Base-by-base conservation (phyloP, 30 jellyfish, hydroid and myxozoan species). In the Catostylus mosaicus region DNA sequence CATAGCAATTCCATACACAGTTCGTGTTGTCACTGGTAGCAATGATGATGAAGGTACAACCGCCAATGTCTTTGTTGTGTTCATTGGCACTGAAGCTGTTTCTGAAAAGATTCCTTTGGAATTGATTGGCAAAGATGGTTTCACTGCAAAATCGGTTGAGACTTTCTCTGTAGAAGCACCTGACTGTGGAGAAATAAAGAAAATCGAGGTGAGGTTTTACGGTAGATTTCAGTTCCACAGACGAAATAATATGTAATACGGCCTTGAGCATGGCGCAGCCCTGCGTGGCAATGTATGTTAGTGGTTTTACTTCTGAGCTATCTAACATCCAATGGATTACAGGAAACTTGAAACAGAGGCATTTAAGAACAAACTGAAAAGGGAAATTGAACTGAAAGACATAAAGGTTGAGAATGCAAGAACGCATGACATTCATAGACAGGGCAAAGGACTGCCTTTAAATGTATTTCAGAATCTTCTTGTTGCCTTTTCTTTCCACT, bases 121-220 rank as follows among this genome's bases (percentile, higher is more conserved):
- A 30, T 66, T 91, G 52, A 34, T 91, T 51, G 96, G 95, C 29
- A 91, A 91, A 67, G 96, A 91, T 22, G 78, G 76, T 24, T 91
- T 84, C 52, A 81, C 77, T 14, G 77, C 96, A 1, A 88, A 92
- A 30, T 91, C 98, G 0, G 95, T 91, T 11, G 98, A 91, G 54
- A 57, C 84, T 2, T 91, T 91, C 51, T 91, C 98, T 0, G 92
- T 91, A 19, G 96, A 91, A 72, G 85, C 96, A 14, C 89, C 88
- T 9, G 96, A 91, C 52, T 91, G 92, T 45, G 98, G 98, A 20
- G 98, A 91, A 22, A 75, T 91, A 0, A 91, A 86, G 91, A 91
- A 91, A 48, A 86, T 91, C 19, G 98, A 91, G 92, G 98, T 84
- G 26, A 26, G 97, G n/a, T n/a, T n/a, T n/a, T n/a, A n/a, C n/a